Evolutionary conservation across 2,888 invertebrate species (phyloP), one percentile per base, ranked within the genome.

Genomic region (Leptogaster cylindrica): DNA sequence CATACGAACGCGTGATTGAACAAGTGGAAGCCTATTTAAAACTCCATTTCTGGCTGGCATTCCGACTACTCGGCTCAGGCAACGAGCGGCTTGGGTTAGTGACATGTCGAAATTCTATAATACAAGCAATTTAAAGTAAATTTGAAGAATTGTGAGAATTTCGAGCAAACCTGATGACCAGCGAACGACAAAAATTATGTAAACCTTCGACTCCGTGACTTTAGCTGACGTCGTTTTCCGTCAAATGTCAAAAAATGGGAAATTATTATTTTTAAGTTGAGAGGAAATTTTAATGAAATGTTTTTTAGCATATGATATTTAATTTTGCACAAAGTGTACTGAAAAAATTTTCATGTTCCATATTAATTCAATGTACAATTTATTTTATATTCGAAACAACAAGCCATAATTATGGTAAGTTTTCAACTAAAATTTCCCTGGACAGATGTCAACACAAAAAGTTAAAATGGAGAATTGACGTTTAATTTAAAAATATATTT

Each of bases 61-160:
- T 67, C 74, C 73, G 74, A 73, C 75, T 66, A 74, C 72, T 51
- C 78, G 77, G 73, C 76, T 73, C 72, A 78, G 77, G 69, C 74
- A 76, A 71, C 79, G 80, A 69, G 75, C 77, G 72, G 77, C 73
- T 76, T 78, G 80, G 74, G 79, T 75, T 72, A 79, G 74, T 74
- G 79, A 78, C 79, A 80, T 80, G 67, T 39, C 68, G 66, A 31
- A 20, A 65, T 41, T 66, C 71, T 70, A 55, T 2, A 70, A n/a
- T n/a, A n/a, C n/a, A n/a, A n/a, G n/a, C n/a, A 70, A 55, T 51
- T 18, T 10, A 44, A 52, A 36, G 4, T 36, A 4, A 10, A 36
- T 36, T 36, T 36, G 10, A 36, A 4, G 10, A 31, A 31, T 8
- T 31, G 10, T 31, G 7, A 31, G 7, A 31, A 31, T 12, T 36